Base-by-base conservation (phyloP, 1,140 invertebrate species). In the Neodiprion lecontei region DNA sequence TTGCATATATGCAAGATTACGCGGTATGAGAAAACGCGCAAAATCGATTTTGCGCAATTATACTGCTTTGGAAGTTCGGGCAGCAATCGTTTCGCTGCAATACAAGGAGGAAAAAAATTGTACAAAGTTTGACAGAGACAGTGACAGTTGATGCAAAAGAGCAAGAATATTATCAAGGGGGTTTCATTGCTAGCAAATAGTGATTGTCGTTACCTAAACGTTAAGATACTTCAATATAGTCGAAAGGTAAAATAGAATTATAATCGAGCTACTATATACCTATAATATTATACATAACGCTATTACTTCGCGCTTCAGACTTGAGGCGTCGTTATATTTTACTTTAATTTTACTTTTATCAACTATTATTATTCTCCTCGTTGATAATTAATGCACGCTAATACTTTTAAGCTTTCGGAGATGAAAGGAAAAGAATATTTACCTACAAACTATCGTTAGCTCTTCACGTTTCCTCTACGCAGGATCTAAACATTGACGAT, bases 181-280 rank as follows among this genome's bases (percentile, higher is more conserved):
- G 53, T 61, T 61, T 7, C 8, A 17, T 61, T 5, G 53, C 53
- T 61, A 61, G 53, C n/a, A 17, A 61, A 61, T 61, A 61, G 53
- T 61, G 53, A 61, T 61, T 61, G 53, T 61, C 53, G n/a, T 8
- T 61, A 61, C 53, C 53, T 61, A 61, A 61, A 61, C 53, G 53
- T 61, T 61, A 61, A 61, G 53, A 61, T 61, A 61, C 9, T 40
- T 40, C 28, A 40, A 40, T 61, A 61, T 17, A 61, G 53, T 1
- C 53, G 53, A 61, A 61, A 61, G 53, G n/a, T 61, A 17, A 61
- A 61, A 61, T 61, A 61, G 11, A 61, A 17, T 61, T n/a, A 40
- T 40, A 40, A 40, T 40, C 28, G 28, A 40, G 28, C 28, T 40
- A 40, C 28, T 40, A 40, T 40, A 40, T 40, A 61, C 53, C 53